Evolutionary conservation across 2,113 vertebrate genomes (phyloP), one percentile per base, ranked within the genome.

Genomic region (Mobula birostris): DNA sequence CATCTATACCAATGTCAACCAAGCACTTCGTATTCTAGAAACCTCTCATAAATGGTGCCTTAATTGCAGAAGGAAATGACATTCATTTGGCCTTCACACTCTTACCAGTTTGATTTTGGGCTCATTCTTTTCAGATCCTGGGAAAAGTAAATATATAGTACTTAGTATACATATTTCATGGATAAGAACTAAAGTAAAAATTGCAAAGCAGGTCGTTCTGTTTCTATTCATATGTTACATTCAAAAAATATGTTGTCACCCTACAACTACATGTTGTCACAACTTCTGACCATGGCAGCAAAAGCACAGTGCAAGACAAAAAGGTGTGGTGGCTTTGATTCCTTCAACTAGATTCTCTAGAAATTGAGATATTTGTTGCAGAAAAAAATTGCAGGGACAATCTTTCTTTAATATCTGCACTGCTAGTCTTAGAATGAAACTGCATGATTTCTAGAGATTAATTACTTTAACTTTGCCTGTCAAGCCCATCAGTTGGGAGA

Each of bases 1-100:
- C 85, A 32, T 88, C 14, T 88, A 15, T 88, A 14, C 27, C 58
- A 88, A 88, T n/a, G 29, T 88, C 85, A 88, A 66, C 85, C 85
- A 88, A 32, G 85, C 85, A 88, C 27, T 88, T 66, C 58, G 29
- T 14, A 88, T 88, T 15, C 85, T n/a, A 61, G 29, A 88, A 88
- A 88, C 48, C 48, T 12, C 58, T 66, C 85, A 88, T 88, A 17
- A 66, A 88, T 32, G 85, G 58, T 88, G 85, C 24, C 14, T n/a
- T 88, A 88, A 66, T 63, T 66, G 61, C 85, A 87, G 58, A 87
- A 61, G 83, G 27, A 61, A 87, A 17, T 66, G 85, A 66, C 85
- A n/a, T 88, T 88, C 85, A 15, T 61, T 88, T 88, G 61, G 58
- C 29, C 56, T 88, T 88, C 85, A 66, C 56, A 29, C 29, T 63